Conservation (phyloP, 64 coral and sea anemone genomes). For the Trachythela sp. region DNA sequence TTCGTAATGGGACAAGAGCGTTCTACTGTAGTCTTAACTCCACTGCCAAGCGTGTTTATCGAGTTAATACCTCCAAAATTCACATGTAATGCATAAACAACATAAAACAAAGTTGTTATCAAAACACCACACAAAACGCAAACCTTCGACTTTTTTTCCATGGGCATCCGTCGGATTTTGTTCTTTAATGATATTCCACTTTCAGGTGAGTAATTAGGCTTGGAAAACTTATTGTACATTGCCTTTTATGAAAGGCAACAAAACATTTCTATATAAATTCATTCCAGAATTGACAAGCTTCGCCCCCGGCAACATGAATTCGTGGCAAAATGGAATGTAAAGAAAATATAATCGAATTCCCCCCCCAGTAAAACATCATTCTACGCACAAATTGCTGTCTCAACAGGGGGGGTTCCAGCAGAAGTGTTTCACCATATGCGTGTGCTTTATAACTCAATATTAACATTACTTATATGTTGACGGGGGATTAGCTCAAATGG, state of each 20-base stretch:
- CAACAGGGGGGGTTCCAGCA: too few species aligned
- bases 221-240: background rate
- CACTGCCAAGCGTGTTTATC: background rate
- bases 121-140: background rate
- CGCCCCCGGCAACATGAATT: background rate
- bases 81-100: background rate
- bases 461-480: background rate
- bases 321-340: background rate
- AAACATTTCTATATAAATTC: too few species aligned
- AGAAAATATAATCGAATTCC: too few species aligned
- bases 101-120: background rate
- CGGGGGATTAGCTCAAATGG: slow-evolving; percentile 31
- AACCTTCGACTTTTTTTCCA: background rate
- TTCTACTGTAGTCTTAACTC: background rate
- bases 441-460: background rate
- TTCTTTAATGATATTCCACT: background rate
- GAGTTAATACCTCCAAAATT: background rate
- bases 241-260: background rate
- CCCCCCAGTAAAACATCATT: too few species aligned
- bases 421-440: too few species aligned
- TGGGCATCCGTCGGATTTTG: background rate
- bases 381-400: too few species aligned
- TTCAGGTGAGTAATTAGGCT: background rate
- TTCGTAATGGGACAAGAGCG: background rate
- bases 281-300: background rate